phyloP scores from a whole-genome alignment of 1,140 invertebrate species.

The Druon quercuslanigerum region DNA sequence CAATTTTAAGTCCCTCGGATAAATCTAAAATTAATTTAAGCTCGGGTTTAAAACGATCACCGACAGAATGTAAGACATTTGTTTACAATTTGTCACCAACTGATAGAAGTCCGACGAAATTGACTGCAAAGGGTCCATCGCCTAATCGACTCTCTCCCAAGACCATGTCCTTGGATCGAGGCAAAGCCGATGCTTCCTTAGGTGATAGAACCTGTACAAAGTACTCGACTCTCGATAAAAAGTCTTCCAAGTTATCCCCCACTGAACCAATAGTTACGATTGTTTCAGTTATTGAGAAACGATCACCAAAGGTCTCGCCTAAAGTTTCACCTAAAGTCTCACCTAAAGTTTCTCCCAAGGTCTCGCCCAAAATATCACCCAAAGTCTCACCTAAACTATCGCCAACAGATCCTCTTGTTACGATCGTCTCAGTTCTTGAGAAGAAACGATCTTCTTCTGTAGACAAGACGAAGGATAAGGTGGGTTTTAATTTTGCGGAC shows the following conservation, averaged over 20 bases:
- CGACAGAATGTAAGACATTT: slow-evolving; percentile 61
- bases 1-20: slow-evolving; percentile 62
- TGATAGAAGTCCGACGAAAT: slow-evolving; percentile 62
- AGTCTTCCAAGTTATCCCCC: slow-evolving; percentile 60
- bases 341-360: slow-evolving; percentile 43
- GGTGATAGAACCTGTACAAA: slow-evolving; percentile 54
- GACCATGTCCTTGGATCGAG: slow-evolving; percentile 63
- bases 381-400: slow-evolving; percentile 55
- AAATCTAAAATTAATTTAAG: slow-evolving; percentile 63
- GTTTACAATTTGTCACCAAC: slow-evolving; percentile 56
- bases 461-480: slow-evolving; percentile 53
- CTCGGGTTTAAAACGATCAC: slow-evolving; percentile 67
- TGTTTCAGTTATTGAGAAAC: slow-evolving; percentile 61
- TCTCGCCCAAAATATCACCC: slow-evolving; percentile 45
- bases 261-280: slow-evolving; percentile 66
- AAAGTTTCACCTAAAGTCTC: slow-evolving; percentile 47
- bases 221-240: slow-evolving; percentile 65
- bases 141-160: slow-evolving; percentile 52
- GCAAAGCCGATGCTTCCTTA: slow-evolving; percentile 53
- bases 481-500: slow-evolving; percentile 63
- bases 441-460: slow-evolving; percentile 65
- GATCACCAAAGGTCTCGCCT: slow-evolving; percentile 44
- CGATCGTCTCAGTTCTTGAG: slow-evolving; percentile 68
- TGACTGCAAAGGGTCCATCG: slow-evolving; percentile 42
- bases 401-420: slow-evolving; percentile 63